phyloP scores from a whole-genome alignment of 1,140 invertebrate genomes.

The Apis mellifera region DNA sequence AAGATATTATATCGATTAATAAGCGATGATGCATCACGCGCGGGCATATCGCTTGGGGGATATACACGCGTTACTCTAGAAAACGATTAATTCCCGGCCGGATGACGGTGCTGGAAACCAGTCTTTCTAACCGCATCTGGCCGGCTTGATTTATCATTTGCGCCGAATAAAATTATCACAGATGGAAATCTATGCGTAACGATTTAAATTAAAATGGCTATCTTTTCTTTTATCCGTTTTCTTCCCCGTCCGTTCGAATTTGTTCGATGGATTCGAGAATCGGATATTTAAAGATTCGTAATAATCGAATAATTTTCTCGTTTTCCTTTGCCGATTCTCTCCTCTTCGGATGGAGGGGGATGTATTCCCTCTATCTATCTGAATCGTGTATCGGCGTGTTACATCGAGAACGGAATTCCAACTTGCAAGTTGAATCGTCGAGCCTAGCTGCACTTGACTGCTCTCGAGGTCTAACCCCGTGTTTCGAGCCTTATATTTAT shows the following conservation, averaged over 20 bases:
- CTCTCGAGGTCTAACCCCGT: background rate
- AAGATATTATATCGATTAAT: background rate
- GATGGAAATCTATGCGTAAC: background rate
- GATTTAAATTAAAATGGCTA: background rate
- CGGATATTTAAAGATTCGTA: background rate
- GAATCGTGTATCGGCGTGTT: slow-evolving; percentile 35
- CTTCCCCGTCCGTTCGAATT: background rate
- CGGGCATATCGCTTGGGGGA: too few species aligned
- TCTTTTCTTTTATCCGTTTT: background rate
- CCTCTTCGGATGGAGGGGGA: background rate
- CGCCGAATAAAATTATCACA: background rate
- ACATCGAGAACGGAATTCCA: slow-evolving; percentile 27
- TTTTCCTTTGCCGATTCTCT: slow-evolving; percentile 25
- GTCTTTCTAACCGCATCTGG: background rate
- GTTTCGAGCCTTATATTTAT: slow-evolving; percentile 9
- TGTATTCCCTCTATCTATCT: slow-evolving; percentile 8
- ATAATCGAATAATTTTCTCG: slow-evolving; percentile 8
- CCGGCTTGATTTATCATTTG: slow-evolving; percentile 11
- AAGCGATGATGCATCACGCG: background rate
- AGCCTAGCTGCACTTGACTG: slow-evolving; percentile 19
- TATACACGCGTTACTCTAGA: background rate
- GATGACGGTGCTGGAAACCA: slow-evolving; percentile 1
- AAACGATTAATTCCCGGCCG: slow-evolving; percentile 2
- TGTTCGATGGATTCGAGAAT: background rate
- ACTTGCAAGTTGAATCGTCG: slow-evolving; percentile 56